These are phyloP conservation scores for Vanessa atalanta DNA, from an alignment of 1,140 invertebrate genomes.

Conservation along the genomic window DNA sequence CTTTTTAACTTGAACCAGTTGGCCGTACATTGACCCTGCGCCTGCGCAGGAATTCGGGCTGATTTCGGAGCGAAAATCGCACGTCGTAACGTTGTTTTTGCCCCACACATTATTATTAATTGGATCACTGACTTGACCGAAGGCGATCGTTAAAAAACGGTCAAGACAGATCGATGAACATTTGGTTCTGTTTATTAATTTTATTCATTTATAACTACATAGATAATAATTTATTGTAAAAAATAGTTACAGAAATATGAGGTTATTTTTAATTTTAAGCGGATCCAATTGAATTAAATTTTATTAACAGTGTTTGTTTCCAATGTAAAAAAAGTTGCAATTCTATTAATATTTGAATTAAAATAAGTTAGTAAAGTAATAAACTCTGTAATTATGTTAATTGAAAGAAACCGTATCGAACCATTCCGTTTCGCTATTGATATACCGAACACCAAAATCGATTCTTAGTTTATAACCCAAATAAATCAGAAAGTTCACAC, in stretches of 20 bases:
- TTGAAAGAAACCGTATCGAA: too few relatives aligned
- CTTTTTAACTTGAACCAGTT: slow-evolving; percentile 72
- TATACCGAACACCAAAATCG: slow-evolving; percentile 44
- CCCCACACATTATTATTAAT: slow-evolving; percentile 72
- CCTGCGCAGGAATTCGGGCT: slow-evolving; percentile 61
- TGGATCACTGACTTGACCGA: slow-evolving; percentile 65
- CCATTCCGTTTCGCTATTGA: neutral
- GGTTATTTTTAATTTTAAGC: too few relatives aligned
- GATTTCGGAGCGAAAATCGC: slow-evolving; percentile 71
- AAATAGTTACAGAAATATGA: too few relatives aligned
- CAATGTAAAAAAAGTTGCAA: too few relatives aligned
- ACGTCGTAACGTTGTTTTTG: slow-evolving; percentile 70
- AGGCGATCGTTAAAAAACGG: slow-evolving; percentile 55
- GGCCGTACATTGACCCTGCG: slow-evolving; percentile 57
- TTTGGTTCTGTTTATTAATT: slow-evolving; percentile 40
- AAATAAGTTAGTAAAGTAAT: too few relatives aligned
- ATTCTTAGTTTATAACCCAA: slow-evolving; percentile 52
- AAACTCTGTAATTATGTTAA: too few relatives aligned
- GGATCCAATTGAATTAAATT: too few relatives aligned
- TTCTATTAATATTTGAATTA: too few relatives aligned
- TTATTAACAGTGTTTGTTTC: too few relatives aligned
- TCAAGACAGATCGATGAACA: slow-evolving; percentile 34
- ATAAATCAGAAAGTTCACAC: slow-evolving; percentile 50
- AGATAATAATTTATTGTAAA: too few relatives aligned
- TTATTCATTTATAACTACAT: neutral